These are phyloP conservation scores for Bombus huntii DNA, from an alignment of 1,140 invertebrate genomes.

Conservation along the genomic window DNA sequence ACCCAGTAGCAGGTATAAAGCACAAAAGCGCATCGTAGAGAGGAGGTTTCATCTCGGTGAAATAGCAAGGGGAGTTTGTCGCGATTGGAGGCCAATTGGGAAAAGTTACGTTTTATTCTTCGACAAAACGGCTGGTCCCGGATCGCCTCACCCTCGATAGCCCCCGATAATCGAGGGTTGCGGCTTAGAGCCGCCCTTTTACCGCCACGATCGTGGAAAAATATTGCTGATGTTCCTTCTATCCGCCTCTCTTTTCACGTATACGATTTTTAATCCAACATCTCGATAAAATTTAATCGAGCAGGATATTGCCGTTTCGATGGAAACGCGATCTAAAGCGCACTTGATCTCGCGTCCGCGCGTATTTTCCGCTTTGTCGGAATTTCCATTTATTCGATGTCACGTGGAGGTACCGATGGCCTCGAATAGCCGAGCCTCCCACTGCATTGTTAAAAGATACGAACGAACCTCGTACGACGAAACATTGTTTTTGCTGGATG, in stretches of 20 bases:
- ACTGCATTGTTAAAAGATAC: not conserved
- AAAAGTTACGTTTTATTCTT: not conserved
- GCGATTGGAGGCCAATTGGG: not conserved
- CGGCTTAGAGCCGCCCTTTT: not conserved
- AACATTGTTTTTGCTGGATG: not conserved
- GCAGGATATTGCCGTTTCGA: not conserved
- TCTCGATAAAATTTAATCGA: conserved; percentile 1
- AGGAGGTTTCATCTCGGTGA: not conserved
- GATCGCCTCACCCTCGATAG: not conserved
- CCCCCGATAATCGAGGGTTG: not conserved
- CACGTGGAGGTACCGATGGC: not conserved
- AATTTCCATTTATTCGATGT: conserved; percentile 1
- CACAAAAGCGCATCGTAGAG: not conserved
- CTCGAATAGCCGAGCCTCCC: not conserved
- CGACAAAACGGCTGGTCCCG: not conserved
- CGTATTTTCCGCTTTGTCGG: not conserved
- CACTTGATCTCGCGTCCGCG: not conserved
- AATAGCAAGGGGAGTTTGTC: not conserved
- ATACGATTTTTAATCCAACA: not conserved
- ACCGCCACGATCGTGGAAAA: not conserved
- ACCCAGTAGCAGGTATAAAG: not conserved
- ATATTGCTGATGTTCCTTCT: not conserved
- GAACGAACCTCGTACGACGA: not conserved
- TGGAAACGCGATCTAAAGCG: too few species aligned
- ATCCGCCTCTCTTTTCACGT: too few species aligned